Percentiles rank a stretch among this genome's conserved stretches.
Conservation (phyloP, 2,113 vertebrate species). For the Corynorhinus townsendii region DNA sequence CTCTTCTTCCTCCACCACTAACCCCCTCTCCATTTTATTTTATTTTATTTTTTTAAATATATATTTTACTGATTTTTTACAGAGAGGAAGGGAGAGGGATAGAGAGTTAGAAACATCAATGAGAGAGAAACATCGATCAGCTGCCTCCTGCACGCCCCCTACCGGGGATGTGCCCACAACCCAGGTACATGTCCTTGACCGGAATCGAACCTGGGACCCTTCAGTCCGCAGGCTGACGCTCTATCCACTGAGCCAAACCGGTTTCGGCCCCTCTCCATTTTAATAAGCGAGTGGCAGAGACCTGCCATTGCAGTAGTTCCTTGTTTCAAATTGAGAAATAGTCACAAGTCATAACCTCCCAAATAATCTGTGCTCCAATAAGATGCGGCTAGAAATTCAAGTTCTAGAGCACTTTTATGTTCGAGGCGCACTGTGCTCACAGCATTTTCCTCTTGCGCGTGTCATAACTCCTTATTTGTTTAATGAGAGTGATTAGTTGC, state of each 20-base stretch:
- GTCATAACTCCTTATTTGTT: conserved; percentile 62
- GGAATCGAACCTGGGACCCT: too few species aligned
- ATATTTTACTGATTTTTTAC: too few species aligned
- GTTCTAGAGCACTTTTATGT: conserved; percentile 56
- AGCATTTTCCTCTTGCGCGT: conserved; percentile 4
- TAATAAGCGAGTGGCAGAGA: conserved; percentile 27
- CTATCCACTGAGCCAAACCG: too few species aligned
- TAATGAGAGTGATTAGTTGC: conserved; percentile 62
- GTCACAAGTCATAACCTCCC: conserved; percentile 47
- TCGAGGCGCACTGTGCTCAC: conserved; percentile 1
- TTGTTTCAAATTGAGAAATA: conserved; percentile 40
- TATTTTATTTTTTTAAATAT: too few species aligned
- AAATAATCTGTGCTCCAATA: conserved; percentile 50
- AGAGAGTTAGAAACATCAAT: too few species aligned
- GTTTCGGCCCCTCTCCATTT: not conserved
- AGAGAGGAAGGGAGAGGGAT: too few species aligned
- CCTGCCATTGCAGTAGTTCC: not conserved
- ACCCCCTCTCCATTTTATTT: not conserved
- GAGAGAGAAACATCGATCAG: too few species aligned
- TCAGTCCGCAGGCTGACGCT: too few species aligned
- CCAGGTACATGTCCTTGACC: too few species aligned
- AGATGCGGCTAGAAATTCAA: conserved; percentile 36
- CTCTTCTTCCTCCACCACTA: not conserved
- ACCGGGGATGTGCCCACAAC: too few species aligned
- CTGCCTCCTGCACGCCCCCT: too few species aligned